Conservation (phyloP, 1,140 invertebrate genomes). For the Drosophila pallidifrons region DNA sequence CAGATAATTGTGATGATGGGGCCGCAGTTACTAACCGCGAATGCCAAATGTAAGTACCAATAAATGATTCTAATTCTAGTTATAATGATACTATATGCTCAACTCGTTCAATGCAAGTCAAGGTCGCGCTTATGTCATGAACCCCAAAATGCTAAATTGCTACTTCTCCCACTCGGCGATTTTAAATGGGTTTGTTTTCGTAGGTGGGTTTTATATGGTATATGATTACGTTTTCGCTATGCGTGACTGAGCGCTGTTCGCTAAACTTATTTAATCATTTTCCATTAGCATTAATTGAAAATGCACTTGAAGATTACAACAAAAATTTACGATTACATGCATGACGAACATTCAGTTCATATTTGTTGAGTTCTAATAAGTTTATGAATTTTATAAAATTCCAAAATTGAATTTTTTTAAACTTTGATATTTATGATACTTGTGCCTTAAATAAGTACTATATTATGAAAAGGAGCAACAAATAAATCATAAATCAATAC, state of each 20-base stretch:
- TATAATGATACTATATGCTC: background rate
- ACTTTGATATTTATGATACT: too few relatives aligned
- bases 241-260: constrained; percentile 15
- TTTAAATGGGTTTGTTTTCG: constrained; percentile 26
- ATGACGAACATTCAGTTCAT: background rate
- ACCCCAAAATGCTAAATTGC: background rate
- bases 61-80: constrained; percentile 2
- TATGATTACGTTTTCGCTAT: background rate
- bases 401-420: too few relatives aligned
- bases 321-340: too few relatives aligned
- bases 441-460: too few relatives aligned
- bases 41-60: constrained; percentile 18
- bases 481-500: too few relatives aligned
- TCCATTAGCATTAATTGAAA: background rate
- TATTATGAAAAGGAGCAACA: too few relatives aligned
- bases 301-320: background rate
- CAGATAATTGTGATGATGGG: constrained; percentile 2
- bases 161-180: constrained; percentile 4
- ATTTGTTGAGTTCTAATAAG: background rate
- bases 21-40: constrained; percentile 10
- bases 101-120: constrained; percentile 39
- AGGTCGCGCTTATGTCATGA: constrained; percentile 70
- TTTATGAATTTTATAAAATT: background rate
- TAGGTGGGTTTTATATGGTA: constrained; percentile 11
- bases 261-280: background rate